Base-by-base conservation (phyloP, 2,113 vertebrate genomes). In the Azemiops feae region DNA sequence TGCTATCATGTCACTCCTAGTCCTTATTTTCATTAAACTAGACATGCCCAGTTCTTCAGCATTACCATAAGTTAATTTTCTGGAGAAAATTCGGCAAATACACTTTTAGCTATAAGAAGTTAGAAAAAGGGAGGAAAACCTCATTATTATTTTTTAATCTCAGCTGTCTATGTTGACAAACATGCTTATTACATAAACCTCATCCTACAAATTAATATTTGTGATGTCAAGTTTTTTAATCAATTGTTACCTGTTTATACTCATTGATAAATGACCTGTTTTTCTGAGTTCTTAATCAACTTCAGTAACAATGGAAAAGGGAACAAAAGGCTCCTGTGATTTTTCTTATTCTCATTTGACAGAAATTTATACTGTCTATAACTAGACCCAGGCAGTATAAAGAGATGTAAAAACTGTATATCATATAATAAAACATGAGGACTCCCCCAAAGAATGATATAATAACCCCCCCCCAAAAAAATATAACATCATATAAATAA, bases 311-410 rank as follows among this genome's bases (percentile, higher is more conserved):
- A 16, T 6, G 6, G 43, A 57, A 47, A 95, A 74, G 27, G 39
- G 95, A 87, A 9, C 16, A 47, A 90, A 16, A 89, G 14, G 47
- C 6, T 95, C 92, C 43, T 91, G 43, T 92, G 50, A 92, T 54
- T 54, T 54, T 14, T 20, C 16, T 18, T 54, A 4, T 18, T 54
- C 14, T 54, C 53, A 54, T 54, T 54, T 54, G 18, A 54, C 14
- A 54, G 53, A 54, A 54, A 18, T 54, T 54, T 54, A 54, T 54
- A 54, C 14, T 18, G 18, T 54, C 53, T 54, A 18, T 54, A 54
- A 16, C 53, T 16, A 54, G 14, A 16, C 53, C 18, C 14, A 4
- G 14, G 14, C 53, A 54, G 53, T 54, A 54, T 54, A 54, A 14
- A 54, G 53, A 18, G 16, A 54, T 16, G 16, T 54, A 54, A 54